Percentiles rank a stretch among this genome's conserved stretches.
Conservation (phyloP, 2,113 vertebrate species). For the Leiothrix lutea region DNA sequence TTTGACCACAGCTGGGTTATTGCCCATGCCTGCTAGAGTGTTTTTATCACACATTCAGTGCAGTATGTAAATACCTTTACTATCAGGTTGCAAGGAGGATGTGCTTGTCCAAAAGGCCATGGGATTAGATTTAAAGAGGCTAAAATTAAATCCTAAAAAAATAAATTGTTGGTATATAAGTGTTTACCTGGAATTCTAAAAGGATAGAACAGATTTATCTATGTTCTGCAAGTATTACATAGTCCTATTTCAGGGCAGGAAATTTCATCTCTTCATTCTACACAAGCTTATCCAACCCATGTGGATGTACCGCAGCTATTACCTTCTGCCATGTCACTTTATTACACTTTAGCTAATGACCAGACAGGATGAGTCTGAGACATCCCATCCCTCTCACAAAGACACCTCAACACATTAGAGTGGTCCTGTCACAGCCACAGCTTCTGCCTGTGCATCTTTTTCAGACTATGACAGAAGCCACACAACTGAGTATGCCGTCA, state of each 20-base stretch:
- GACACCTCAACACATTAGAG: neutral
- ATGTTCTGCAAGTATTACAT: neutral
- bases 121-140: constrained; percentile 99
- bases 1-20: constrained; percentile 67
- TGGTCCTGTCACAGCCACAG: neutral
- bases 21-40: constrained; percentile 71
- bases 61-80: constrained; percentile 89
- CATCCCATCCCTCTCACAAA: neutral
- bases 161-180: constrained; percentile 72
- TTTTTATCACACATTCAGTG: constrained; percentile 76
- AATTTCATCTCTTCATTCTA: neutral
- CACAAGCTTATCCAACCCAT: neutral
- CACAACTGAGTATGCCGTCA: neutral
- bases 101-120: constrained; percentile 97
- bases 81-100: constrained; percentile 85
- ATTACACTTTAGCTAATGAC: neutral
- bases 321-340: neutral
- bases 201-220: neutral
- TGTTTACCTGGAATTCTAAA: constrained; percentile 29
- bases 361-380: neutral
- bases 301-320: neutral
- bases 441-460: neutral
- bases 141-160: constrained; percentile 99
- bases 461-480: neutral
- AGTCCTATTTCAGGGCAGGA: neutral